phyloP scores from a whole-genome alignment of 1,140 invertebrate species.

The Aricia agestis region DNA sequence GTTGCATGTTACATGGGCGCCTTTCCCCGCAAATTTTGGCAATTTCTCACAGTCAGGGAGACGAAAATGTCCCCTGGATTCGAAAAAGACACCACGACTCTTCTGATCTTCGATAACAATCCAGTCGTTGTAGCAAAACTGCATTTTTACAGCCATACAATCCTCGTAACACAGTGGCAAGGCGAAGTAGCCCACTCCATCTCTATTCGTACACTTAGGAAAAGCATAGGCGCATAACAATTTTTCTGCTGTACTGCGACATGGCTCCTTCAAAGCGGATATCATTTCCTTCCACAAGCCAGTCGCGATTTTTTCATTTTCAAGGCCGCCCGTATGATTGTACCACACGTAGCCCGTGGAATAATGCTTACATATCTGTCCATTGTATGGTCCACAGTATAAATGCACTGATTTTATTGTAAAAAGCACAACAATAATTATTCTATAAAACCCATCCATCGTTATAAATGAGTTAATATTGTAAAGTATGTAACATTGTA shows the following conservation, averaged over 20 bases:
- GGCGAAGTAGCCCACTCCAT: constrained; percentile 72
- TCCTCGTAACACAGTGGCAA: constrained; percentile 93
- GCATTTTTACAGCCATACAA: constrained; percentile 91
- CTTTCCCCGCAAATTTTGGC: constrained; percentile 80
- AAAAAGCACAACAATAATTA: constrained; percentile 48
- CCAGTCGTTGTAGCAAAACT: constrained; percentile 96
- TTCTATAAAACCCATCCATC: constrained; percentile 39
- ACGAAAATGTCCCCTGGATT: constrained; percentile 90
- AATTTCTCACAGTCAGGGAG: constrained; percentile 90
- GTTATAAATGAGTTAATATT: constrained; percentile 39
- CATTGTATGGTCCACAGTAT: constrained; percentile 91
- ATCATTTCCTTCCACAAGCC: constrained; percentile 92
- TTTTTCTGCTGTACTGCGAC: constrained; percentile 91
- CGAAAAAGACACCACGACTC: constrained; percentile 84
- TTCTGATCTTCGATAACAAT: constrained; percentile 93
- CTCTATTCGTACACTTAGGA: constrained; percentile 86
- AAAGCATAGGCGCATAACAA: constrained; percentile 94
- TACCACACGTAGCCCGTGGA: constrained; percentile 89
- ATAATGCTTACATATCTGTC: constrained; percentile 90
- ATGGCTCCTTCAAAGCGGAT: constrained; percentile 85
- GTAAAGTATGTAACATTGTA: constrained; percentile 36
- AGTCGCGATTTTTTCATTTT: constrained; percentile 90
- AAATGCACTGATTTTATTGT: constrained; percentile 61
- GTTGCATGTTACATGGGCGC: constrained; percentile 82
- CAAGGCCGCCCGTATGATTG: constrained; percentile 84